phyloP scores from a whole-genome alignment of 2,888 invertebrate genomes.

The Plagodis pulveraria region DNA sequence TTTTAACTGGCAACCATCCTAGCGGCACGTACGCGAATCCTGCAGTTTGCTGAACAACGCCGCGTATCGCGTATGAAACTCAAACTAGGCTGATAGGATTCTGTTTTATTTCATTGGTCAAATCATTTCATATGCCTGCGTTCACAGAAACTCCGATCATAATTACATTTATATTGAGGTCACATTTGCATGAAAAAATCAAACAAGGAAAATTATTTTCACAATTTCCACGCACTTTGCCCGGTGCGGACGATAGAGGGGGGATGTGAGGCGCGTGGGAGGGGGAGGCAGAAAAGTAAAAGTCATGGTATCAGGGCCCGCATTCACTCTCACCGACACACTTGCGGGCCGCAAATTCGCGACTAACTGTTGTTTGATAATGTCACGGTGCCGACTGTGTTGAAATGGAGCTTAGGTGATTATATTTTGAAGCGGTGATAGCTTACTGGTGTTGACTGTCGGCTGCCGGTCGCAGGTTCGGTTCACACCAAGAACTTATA shows the following conservation, averaged over 20 bases:
- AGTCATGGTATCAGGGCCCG: conserved; percentile 75
- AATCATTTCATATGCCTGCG: too few relatives aligned
- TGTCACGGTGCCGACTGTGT: conserved; percentile 22
- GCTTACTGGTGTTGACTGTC: not conserved
- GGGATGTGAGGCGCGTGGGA: conserved; percentile 22
- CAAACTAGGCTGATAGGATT: too few relatives aligned
- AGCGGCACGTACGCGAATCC: too few relatives aligned
- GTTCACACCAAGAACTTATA: too few relatives aligned
- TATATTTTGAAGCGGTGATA: not conserved
- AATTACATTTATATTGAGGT: too few relatives aligned
- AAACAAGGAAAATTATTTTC: conserved; percentile 22
- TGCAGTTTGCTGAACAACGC: too few relatives aligned
- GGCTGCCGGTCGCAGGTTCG: too few relatives aligned
- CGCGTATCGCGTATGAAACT: too few relatives aligned
- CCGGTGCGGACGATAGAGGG: conserved; percentile 17
- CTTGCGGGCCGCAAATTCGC: conserved; percentile 42
- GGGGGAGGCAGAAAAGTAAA: conserved; percentile 70
- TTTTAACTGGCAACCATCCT: too few relatives aligned
- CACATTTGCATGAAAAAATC: too few relatives aligned
- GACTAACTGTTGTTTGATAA: conserved; percentile 34
- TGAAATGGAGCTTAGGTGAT: not conserved
- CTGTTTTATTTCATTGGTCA: too few relatives aligned
- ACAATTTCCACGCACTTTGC: conserved; percentile 17
- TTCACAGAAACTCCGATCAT: too few relatives aligned
- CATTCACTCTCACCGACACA: conserved; percentile 74